Conservation (phyloP, 1,140 invertebrate species). For the Euura lappo region DNA sequence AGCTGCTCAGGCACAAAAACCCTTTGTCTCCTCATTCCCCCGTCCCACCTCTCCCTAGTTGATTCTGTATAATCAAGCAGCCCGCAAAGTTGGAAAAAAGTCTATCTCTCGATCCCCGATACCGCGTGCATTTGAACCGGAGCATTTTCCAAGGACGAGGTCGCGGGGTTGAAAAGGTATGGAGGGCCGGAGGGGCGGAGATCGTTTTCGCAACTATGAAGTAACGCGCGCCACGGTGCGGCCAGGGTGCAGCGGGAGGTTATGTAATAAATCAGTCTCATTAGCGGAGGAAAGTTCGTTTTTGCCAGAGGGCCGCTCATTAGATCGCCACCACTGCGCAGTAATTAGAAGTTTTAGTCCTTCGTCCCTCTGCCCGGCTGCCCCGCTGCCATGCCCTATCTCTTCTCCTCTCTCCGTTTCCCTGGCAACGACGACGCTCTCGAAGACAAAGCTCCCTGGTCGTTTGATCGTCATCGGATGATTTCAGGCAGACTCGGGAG, state of each 20-base stretch:
- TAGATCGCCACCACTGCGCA: constrained; percentile 5
- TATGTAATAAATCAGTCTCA: constrained; percentile 7
- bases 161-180: not conserved
- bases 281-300: not conserved
- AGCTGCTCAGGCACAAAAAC: not conserved
- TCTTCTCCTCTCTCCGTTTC: constrained; percentile 3
- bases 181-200: not conserved
- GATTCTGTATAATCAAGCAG: not conserved
- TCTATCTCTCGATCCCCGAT: not conserved
- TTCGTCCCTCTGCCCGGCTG: not conserved
- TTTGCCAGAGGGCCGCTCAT: not conserved
- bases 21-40: constrained; percentile 4
- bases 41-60: not conserved
- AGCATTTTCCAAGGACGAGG: not conserved
- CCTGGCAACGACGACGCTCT: not conserved
- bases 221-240: not conserved
- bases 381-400: not conserved
- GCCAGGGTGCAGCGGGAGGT: not conserved
- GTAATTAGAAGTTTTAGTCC: constrained; percentile 3
- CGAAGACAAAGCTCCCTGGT: too few relatives aligned
- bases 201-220: constrained; percentile 2
- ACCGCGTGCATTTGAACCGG: not conserved
- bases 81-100: not conserved
- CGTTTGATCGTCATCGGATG: too few relatives aligned
- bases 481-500: too few relatives aligned